Base-by-base conservation (phyloP, 1,140 invertebrate genomes). In the Neotoxoptera formosana region DNA sequence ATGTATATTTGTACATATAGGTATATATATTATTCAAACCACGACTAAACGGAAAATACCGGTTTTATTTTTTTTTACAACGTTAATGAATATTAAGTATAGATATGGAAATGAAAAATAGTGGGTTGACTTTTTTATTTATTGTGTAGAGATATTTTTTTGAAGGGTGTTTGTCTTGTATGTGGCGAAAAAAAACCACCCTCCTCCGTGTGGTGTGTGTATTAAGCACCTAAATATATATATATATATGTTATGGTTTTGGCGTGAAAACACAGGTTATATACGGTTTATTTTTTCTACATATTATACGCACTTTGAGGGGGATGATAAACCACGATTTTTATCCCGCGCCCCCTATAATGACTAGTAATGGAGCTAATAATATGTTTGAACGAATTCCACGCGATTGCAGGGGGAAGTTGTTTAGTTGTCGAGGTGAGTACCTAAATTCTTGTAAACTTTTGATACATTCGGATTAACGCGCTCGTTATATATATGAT, bases 11-110 rank as follows among this genome's bases (percentile, higher is more conserved):
- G 45, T 56, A 14, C 60, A 56, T 9, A 25, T 56, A 48, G 36
- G 41, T 47, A 36, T 89, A 89, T 53, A 41, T 90, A 90, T 90
- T 90, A 90, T 90, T 90, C 56, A 90, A 53, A 36, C 51, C 34
- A 51, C n/a, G 20, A 53, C 47, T 53, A 89, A 41, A 45, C 45
- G 17, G 2, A 67, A 90, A 90, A 90, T 90, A 90, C 56, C 56
- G 53, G 53, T 90, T 67, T 90, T 60, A 0, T 60, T 14, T 67
- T 67, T 67, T 67, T 76, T 76, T n/a, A 17, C 41, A n/a, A 51
- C 81, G 91, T 86, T 93, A 93, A 93, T 93, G 91, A 93, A 93
- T 93, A 93, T 93, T 93, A 93, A 93, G 81, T 93, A 90, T 90
- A 67, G 56, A 90, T 67, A 67, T 67, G 89, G 53, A 90, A 90